These are phyloP conservation scores for Momotus momota DNA, from an alignment of 2,797 vertebrate genomes.

Conservation along the genomic window DNA sequence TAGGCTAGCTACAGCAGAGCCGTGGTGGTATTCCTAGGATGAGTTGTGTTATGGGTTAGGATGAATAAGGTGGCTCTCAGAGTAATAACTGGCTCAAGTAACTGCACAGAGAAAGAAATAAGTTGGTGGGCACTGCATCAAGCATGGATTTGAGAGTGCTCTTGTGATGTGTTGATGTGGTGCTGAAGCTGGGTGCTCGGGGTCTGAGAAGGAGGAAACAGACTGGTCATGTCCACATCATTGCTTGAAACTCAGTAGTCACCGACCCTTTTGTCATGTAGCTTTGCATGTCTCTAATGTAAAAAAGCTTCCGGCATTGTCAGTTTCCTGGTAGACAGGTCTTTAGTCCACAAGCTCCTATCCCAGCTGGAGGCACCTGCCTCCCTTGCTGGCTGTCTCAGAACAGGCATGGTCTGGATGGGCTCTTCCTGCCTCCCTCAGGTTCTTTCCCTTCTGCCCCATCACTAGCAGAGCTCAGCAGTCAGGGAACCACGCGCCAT, in stretches of 20 bases:
- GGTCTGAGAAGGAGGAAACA: neutral
- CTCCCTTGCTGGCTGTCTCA: neutral
- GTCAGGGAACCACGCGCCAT: fast-evolving
- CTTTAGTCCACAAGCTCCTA: neutral
- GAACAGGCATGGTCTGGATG: neutral
- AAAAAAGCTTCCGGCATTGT: neutral
- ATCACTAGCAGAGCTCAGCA: neutral
- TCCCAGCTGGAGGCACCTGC: neutral
- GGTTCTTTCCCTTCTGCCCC: neutral
- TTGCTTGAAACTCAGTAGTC: neutral
- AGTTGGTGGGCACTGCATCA: neutral
- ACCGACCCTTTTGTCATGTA: neutral
- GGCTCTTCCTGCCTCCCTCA: fast-evolving
- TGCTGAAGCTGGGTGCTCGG: neutral
- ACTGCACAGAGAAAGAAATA: neutral
- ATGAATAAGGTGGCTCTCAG: neutral
- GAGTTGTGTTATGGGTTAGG: neutral
- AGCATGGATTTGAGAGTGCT: neutral
- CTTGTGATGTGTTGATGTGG: neutral
- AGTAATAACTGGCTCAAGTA: neutral
- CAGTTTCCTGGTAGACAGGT: neutral
- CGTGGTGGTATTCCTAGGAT: neutral
- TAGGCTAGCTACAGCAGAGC: neutral
- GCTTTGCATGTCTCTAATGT: neutral
- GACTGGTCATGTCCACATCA: neutral